phyloP scores from a whole-genome alignment of 2,797 vertebrate genomes.

The Acrossocheilus fasciatus region DNA sequence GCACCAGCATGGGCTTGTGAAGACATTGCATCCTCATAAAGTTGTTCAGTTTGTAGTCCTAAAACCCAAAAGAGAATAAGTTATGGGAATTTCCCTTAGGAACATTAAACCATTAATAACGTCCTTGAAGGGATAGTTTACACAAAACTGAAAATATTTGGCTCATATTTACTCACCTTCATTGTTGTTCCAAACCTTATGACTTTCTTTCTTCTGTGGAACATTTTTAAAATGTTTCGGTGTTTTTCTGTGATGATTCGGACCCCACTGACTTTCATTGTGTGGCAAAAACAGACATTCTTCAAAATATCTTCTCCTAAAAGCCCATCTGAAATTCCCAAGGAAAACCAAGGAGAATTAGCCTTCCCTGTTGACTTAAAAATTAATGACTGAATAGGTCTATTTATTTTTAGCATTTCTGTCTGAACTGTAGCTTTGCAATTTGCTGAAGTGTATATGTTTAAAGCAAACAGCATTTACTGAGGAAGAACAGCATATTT shows the following conservation, averaged over 20 bases:
- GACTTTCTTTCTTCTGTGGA: neutral
- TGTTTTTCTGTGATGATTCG: neutral
- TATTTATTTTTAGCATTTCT: neutral
- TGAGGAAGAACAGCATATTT: constrained; percentile 41
- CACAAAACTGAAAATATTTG: neutral
- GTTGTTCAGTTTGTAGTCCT: neutral
- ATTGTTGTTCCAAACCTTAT: neutral
- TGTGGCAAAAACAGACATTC: neutral
- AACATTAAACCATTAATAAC: neutral
- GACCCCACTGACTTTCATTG: neutral
- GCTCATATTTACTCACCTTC: neutral
- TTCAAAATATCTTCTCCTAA: neutral
- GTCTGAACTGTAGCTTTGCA: neutral
- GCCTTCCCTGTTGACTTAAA: neutral
- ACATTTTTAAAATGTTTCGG: neutral
- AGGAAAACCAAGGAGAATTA: neutral
- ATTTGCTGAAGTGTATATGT: neutral
- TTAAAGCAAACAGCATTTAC: constrained; percentile 10
- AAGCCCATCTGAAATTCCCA: neutral
- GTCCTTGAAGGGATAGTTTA: neutral
- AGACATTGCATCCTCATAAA: neutral
- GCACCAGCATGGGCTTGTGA: neutral
- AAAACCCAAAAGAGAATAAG: neutral
- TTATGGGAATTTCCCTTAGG: neutral
- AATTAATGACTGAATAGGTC: neutral